Evolutionary conservation across 1,140 invertebrate genomes (phyloP).

Genomic region (Drosophila setifemur): DNA sequence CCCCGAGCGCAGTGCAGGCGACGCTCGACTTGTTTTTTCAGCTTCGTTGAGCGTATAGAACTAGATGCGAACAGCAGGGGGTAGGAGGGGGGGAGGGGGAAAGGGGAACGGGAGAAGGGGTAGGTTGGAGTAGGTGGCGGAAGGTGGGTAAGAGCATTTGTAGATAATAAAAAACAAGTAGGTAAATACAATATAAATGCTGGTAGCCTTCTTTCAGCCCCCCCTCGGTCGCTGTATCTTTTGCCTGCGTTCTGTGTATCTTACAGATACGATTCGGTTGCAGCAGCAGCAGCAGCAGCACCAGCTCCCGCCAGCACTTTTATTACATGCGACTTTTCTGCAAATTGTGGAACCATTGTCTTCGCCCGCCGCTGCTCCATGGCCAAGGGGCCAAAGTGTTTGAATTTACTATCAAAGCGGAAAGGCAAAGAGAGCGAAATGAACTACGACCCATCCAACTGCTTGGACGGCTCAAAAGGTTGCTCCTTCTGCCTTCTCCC

Average conservation of each 20-base stretch:
- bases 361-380: conserved; percentile 36
- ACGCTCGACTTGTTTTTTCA: conserved; percentile 81
- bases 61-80: conserved; percentile 26
- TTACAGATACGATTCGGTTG: conserved; percentile 76
- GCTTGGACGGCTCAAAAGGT: conserved; percentile 39
- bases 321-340: conserved; percentile 79
- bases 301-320: conserved; percentile 64
- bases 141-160: conserved; percentile 68
- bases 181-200: conserved; percentile 81
- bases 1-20: conserved; percentile 74
- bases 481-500: conserved; percentile 5
- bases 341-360: conserved; percentile 77
- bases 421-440: conserved; percentile 79
- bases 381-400: conserved; percentile 72
- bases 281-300: conserved; percentile 14
- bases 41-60: conserved; percentile 77
- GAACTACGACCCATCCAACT: conserved; percentile 68
- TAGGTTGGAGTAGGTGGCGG: not conserved
- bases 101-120: not conserved
- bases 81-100: not conserved
- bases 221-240: conserved; percentile 17
- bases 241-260: conserved; percentile 47
- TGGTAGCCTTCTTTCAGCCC: conserved; percentile 47
- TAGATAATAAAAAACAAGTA: conserved; percentile 81
- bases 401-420: conserved; percentile 76